phyloP scores from a whole-genome alignment of 2,888 invertebrate genomes.

The Globia sparganii region DNA sequence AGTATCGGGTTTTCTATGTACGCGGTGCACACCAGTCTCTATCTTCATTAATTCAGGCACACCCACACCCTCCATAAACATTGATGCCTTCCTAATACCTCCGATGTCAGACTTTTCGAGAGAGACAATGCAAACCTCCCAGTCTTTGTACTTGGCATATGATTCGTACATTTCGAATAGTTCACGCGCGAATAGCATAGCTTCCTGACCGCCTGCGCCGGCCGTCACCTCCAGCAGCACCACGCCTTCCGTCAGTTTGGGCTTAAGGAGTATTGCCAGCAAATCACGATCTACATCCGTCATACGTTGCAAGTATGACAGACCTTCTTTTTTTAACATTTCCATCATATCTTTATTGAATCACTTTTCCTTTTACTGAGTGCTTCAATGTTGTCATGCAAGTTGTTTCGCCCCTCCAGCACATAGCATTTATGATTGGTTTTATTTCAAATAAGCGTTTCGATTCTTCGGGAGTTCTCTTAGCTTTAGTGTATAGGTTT shows the following conservation, averaged over 20 bases:
- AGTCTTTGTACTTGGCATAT: slow-evolving; percentile 93
- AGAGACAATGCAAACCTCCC: slow-evolving; percentile 90
- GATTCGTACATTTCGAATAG: slow-evolving; percentile 95
- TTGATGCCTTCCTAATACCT: slow-evolving; percentile 93
- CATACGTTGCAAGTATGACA: slow-evolving; percentile 89
- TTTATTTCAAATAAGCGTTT: slow-evolving; percentile 86
- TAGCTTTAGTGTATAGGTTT: slow-evolving; percentile 78
- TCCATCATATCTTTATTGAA: slow-evolving; percentile 91
- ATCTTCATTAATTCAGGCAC: slow-evolving; percentile 93
- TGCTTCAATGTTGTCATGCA: slow-evolving; percentile 91
- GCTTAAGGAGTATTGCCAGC: slow-evolving; percentile 90
- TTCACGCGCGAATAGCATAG: slow-evolving; percentile 98
- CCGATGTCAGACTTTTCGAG: slow-evolving; percentile 90
- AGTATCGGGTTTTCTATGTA: slow-evolving; percentile 97
- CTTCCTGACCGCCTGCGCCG: slow-evolving; percentile 99
- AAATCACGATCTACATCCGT: slow-evolving; percentile 90
- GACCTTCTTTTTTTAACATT: slow-evolving; percentile 92
- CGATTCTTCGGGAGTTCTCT: slow-evolving; percentile 75
- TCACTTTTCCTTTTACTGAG: slow-evolving; percentile 91
- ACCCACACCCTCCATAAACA: slow-evolving; percentile 91
- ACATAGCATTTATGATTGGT: slow-evolving; percentile 90
- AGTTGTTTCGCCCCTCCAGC: slow-evolving; percentile 89
- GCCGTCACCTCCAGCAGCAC: slow-evolving; percentile 95
- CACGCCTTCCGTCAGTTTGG: slow-evolving; percentile 90
- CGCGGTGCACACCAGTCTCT: slow-evolving; percentile 98